Evolutionary conservation across 2,113 vertebrate species (phyloP).

Genomic region (Crypturellus undulatus): DNA sequence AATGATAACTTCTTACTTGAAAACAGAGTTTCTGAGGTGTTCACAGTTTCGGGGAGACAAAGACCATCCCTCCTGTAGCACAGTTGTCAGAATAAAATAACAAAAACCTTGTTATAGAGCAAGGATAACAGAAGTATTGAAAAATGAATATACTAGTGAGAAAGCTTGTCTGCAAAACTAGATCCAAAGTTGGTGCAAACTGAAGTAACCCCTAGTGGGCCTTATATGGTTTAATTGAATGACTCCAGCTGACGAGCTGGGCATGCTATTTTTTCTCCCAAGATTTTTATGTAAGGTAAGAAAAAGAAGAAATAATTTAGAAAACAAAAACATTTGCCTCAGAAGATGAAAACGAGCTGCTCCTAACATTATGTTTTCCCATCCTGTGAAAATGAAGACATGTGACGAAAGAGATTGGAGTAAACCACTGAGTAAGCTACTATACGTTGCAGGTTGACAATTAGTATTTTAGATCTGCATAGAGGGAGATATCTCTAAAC

Average conservation of each 20-base stretch:
- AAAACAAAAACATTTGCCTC: not conserved
- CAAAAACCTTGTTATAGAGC: not conserved
- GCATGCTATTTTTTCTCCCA: not conserved
- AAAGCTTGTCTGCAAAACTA: not conserved
- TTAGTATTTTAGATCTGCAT: not conserved
- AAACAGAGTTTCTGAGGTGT: not conserved
- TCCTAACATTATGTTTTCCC: not conserved
- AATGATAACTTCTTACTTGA: not conserved
- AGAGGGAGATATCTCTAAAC: not conserved
- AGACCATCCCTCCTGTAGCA: not conserved
- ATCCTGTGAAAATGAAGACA: not conserved
- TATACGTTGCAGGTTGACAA: not conserved
- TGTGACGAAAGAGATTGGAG: not conserved
- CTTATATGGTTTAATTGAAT: not conserved
- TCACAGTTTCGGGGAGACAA: not conserved
- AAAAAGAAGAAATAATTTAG: not conserved
- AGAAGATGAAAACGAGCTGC: not conserved
- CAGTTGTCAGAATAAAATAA: not conserved
- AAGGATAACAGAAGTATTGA: not conserved
- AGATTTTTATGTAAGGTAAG: not conserved
- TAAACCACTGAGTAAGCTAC: not conserved
- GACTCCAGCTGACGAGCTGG: not conserved
- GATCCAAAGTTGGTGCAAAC: not conserved
- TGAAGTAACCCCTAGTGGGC: not conserved
- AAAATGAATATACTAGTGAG: not conserved